Evolutionary conservation across 2,797 vertebrate genomes (phyloP).

Genomic region (Sebastes paucispinis): DNA sequence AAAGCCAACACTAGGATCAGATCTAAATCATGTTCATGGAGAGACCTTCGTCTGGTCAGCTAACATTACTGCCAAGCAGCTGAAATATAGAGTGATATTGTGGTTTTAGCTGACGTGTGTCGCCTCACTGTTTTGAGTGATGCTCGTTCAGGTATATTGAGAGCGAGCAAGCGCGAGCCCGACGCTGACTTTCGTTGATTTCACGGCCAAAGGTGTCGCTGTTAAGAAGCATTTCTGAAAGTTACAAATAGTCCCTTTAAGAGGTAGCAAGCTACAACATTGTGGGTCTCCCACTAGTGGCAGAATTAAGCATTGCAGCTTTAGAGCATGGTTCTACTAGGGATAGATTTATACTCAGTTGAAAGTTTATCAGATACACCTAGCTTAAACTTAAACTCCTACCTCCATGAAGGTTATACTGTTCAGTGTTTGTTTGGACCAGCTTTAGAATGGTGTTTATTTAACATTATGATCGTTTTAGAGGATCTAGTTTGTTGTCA

Average conservation of each 20-base stretch:
- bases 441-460: background rate
- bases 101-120: no score
- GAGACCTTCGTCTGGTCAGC: no score
- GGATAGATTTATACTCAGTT: background rate
- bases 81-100: no score
- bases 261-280: background rate
- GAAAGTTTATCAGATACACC: background rate
- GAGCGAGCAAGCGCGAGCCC: no score
- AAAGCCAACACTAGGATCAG: no score
- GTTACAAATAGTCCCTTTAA: background rate
- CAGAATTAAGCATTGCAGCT: background rate
- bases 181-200: no score
- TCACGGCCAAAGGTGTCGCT: no score
- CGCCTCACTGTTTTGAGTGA: no score
- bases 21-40: no score
- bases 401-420: background rate
- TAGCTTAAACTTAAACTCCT: background rate
- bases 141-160: no score
- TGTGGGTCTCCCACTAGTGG: slow-evolving; percentile 19
- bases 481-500: background rate
- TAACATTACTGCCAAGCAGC: no score
- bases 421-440: background rate
- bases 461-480: background rate
- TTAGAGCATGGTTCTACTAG: background rate
- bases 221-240: no score